Evolutionary conservation across 2,113 vertebrate genomes (phyloP).

Genomic region (Montifringilla adamsi): DNA sequence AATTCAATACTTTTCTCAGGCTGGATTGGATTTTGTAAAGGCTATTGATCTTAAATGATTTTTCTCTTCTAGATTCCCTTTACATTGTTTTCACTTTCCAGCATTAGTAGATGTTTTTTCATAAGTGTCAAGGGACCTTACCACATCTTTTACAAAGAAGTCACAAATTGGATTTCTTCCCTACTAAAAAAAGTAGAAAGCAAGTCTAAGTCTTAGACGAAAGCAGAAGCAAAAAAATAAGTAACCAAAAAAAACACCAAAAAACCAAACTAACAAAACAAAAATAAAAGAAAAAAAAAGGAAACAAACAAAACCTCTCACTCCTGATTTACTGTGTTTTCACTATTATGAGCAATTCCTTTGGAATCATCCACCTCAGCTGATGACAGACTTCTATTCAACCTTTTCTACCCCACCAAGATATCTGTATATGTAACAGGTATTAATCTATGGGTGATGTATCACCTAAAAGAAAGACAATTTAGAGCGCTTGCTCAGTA

Average conservation of each 20-base stretch:
- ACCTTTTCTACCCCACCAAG: neutral
- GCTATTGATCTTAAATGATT: constrained; percentile 14
- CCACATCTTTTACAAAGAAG: neutral
- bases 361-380: neutral
- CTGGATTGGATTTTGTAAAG: neutral
- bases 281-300: neutral
- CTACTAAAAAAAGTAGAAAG: neutral
- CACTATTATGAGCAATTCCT: accelerated
- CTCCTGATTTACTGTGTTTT: neutral
- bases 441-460: neutral
- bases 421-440: neutral
- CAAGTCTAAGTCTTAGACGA: neutral
- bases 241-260: neutral
- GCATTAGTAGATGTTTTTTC: neutral
- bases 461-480: neutral
- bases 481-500: neutral
- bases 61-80: neutral
- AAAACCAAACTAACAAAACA: neutral
- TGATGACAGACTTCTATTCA: neutral
- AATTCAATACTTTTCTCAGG: constrained; percentile 40
- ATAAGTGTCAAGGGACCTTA: neutral
- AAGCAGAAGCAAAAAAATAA: neutral
- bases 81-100: neutral
- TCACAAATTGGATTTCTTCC: neutral
- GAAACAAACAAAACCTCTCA: neutral